These are phyloP conservation scores for Entelurus aequoreus DNA, from an alignment of 2,113 vertebrate species.

Conservation along the genomic window DNA sequence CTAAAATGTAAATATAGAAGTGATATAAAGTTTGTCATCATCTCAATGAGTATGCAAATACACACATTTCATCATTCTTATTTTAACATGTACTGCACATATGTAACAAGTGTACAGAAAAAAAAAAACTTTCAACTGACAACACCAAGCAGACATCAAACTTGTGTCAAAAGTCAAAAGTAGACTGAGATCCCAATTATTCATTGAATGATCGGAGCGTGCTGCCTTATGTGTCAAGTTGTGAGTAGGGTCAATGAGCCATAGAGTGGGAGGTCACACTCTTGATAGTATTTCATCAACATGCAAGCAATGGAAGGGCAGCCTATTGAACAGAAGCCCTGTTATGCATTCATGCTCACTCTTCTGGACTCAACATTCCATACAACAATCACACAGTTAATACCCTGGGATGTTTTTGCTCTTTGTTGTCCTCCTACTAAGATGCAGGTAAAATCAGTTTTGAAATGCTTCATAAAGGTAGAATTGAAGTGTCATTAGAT, in stretches of 20 bases:
- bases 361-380: constrained; percentile 13
- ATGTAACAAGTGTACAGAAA: neutral
- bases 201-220: constrained; percentile 25
- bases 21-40: neutral
- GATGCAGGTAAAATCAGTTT: neutral
- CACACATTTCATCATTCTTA: neutral
- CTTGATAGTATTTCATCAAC: constrained; percentile 26
- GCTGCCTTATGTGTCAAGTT: constrained; percentile 16
- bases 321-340: constrained; percentile 22
- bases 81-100: neutral
- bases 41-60: neutral
- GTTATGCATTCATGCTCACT: constrained; percentile 3
- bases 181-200: constrained; percentile 30
- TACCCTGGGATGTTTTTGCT: constrained; percentile 18
- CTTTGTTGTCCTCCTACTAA: neutral
- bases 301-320: constrained; percentile 13
- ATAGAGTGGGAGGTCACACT: constrained; percentile 29
- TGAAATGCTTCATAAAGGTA: constrained; percentile 1
- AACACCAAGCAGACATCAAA: neutral
- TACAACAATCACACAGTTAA: constrained; percentile 17
- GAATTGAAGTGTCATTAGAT: neutral
- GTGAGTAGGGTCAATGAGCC: constrained; percentile 26
- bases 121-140: neutral
- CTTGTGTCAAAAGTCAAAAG: constrained; percentile 22
- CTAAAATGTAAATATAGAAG: neutral